Conservation (phyloP, 2,113 vertebrate genomes). For the Lepus europaeus region DNA sequence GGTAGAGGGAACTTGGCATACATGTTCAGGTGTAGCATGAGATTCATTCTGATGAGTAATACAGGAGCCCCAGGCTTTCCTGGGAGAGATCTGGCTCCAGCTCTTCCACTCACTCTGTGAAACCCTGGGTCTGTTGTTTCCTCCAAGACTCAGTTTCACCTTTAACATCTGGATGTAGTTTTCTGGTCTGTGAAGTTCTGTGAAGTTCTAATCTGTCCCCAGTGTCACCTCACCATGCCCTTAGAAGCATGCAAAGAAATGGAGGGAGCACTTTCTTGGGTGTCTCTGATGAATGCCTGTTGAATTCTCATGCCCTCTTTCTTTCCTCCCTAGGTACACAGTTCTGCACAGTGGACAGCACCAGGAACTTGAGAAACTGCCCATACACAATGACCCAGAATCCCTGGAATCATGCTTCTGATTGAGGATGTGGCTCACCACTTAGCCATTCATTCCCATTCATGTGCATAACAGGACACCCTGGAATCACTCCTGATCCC, state of each 20-base stretch:
- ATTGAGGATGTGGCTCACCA: conserved; percentile 12
- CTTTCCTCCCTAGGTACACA: conserved; percentile 85
- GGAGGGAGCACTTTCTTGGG: accelerated
- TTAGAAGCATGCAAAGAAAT: neutral
- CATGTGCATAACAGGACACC: conserved; percentile 48
- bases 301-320: conserved; percentile 19
- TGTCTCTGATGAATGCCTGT: neutral
- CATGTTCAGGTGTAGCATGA: neutral
- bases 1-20: neutral
- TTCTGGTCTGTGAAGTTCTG: neutral
- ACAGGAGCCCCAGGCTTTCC: neutral
- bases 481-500: conserved; percentile 31
- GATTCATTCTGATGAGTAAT: neutral
- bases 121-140: neutral
- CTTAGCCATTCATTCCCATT: conserved; percentile 52
- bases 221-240: neutral
- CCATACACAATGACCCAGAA: conserved; percentile 88
- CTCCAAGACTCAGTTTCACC: neutral
- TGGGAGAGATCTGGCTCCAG: neutral
- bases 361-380: conserved; percentile 89
- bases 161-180: neutral
- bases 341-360: conserved; percentile 87
- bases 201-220: neutral
- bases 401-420: conserved; percentile 91
- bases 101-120: neutral